A percentile compares a stretch with the other conserved stretches of the same genome.
Conservation (phyloP, 2,113 vertebrate genomes). For the Naja naja region DNA sequence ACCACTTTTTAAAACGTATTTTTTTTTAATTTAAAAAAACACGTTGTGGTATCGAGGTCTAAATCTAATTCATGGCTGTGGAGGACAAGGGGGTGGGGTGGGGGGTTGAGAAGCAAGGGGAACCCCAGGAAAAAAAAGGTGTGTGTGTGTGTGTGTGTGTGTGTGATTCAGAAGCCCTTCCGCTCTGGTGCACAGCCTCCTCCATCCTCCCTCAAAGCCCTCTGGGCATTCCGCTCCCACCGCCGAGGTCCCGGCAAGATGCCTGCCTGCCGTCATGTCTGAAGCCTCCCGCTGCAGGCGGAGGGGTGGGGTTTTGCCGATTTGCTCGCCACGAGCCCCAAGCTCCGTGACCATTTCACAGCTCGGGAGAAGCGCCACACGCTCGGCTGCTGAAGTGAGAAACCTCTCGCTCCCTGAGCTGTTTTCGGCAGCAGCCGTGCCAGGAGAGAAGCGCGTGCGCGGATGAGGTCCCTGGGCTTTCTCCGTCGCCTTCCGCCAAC, state of each 20-base stretch:
- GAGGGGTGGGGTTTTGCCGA: background rate
- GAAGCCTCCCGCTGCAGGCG: background rate
- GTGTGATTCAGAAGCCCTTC: background rate
- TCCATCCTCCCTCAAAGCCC: background rate
- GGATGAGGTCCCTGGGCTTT: conserved; percentile 27
- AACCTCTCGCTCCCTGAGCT: conserved; percentile 3
- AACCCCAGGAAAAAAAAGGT: background rate
- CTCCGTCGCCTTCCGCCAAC: background rate
- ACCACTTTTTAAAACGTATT: conserved; percentile 15
- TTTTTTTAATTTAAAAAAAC: background rate
- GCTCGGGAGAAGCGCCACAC: background rate
- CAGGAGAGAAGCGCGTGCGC: conserved; percentile 50
- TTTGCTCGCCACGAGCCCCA: too few species aligned
- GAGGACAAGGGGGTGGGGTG: background rate
- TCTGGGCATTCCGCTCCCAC: background rate
- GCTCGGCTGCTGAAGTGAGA: conserved; percentile 25
- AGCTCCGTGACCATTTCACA: background rate
- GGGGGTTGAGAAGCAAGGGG: background rate
- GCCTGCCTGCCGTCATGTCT: background rate
- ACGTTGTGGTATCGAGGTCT: background rate
- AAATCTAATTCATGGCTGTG: background rate
- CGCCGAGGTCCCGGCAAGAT: background rate
- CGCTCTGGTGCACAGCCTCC: conserved; percentile 6
- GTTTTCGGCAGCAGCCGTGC: background rate
- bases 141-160: too few species aligned